A percentile compares a stretch with the other conserved stretches of the same genome.
phyloP scores from a whole-genome alignment of 2,797 vertebrate species.

The Eremophila alpestris region DNA sequence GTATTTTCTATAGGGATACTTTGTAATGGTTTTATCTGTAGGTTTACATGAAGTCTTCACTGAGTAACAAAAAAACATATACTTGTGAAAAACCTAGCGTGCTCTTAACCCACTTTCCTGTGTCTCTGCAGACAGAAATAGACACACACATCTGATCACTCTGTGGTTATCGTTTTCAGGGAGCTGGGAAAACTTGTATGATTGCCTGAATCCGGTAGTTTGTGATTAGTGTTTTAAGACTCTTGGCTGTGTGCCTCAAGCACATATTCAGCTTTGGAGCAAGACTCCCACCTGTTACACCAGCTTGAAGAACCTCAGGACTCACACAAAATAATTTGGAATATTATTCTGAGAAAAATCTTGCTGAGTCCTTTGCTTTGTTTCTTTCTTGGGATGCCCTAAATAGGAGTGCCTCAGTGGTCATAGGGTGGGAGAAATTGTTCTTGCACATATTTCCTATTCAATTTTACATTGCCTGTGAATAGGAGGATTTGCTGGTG shows the following conservation, averaged over 20 bases:
- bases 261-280: background rate
- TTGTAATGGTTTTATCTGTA: background rate
- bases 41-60: background rate
- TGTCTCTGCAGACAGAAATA: background rate
- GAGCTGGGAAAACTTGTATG: background rate
- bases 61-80: background rate
- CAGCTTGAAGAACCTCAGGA: background rate
- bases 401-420: accelerated
- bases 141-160: background rate
- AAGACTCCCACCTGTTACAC: background rate
- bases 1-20: background rate
- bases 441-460: background rate
- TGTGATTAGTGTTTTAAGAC: background rate
- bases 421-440: background rate
- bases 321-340: background rate
- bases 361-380: background rate
- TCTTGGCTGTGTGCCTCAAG: background rate
- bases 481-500: background rate
- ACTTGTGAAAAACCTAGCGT: background rate
- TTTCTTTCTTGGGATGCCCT: background rate
- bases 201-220: background rate
- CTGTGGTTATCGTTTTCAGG: background rate
- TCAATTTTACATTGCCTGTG: background rate
- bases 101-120: background rate
- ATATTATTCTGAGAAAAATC: background rate